Percentiles rank a stretch among this genome's conserved stretches.
phyloP scores from a whole-genome alignment of 1,140 invertebrate species.

The Triops cancriformis region DNA sequence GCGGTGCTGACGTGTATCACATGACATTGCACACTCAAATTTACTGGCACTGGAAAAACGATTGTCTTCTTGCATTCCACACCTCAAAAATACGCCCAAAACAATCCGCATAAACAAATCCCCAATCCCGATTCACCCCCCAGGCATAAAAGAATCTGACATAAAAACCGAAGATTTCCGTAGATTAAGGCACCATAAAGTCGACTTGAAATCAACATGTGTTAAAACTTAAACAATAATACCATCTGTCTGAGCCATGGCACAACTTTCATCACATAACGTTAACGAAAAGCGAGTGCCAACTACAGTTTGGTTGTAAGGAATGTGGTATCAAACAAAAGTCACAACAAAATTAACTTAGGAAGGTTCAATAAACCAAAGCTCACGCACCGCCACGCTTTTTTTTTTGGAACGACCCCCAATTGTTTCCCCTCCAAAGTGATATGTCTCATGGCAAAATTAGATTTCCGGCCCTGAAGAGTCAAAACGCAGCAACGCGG shows the following conservation, averaged over 20 bases:
- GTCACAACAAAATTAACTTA: background rate
- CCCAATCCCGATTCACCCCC: background rate
- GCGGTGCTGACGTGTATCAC: background rate
- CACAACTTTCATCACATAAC: background rate
- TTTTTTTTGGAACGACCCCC: no score
- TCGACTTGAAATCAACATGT: background rate
- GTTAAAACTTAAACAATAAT: background rate
- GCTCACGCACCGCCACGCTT: background rate
- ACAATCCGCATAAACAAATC: background rate
- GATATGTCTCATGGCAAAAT: background rate
- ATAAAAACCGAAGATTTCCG: background rate
- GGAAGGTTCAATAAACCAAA: background rate
- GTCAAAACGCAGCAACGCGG: conserved; percentile 52
- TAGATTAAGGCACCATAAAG: background rate
- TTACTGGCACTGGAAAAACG: conserved; percentile 2
- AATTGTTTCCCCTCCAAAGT: background rate
- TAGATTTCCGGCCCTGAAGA: conserved; percentile 39
- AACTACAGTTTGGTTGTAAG: background rate
- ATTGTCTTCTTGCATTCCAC: background rate
- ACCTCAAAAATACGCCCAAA: background rate
- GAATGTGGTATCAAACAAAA: no score
- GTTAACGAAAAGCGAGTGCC: background rate
- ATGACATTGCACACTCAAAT: background rate
- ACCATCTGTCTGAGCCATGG: conserved; percentile 4
- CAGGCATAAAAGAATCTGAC: background rate